Conservation (phyloP, 2,113 vertebrate species). For the Trogon melanurus region DNA sequence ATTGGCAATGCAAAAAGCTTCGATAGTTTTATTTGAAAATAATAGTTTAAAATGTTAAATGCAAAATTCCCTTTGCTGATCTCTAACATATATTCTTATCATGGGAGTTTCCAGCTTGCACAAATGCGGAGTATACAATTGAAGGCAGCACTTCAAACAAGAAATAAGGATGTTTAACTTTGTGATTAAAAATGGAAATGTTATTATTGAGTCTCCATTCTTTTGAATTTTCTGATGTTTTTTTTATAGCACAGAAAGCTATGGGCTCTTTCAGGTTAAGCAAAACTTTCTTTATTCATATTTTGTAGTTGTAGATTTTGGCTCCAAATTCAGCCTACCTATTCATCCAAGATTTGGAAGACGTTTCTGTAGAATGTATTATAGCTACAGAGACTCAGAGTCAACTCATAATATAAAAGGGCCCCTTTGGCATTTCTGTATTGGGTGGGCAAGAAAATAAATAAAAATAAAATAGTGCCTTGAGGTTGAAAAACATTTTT, state of each 20-base stretch:
- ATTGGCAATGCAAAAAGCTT: neutral
- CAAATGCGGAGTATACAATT: neutral
- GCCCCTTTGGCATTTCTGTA: neutral
- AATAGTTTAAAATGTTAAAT: neutral
- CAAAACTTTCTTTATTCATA: slow-evolving; percentile 29
- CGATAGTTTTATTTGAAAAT: neutral
- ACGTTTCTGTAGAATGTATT: neutral
- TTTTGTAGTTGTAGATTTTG: slow-evolving; percentile 45
- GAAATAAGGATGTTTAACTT: slow-evolving; percentile 40
- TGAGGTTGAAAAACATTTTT: neutral
- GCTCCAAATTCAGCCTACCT: slow-evolving; percentile 51
- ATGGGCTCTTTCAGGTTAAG: neutral
- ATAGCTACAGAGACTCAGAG: neutral
- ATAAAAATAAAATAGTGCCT: neutral
- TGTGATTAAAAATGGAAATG: slow-evolving; percentile 36
- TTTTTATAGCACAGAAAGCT: neutral
- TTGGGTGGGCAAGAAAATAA: neutral
- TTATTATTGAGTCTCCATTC: neutral
- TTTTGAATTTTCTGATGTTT: slow-evolving; percentile 22
- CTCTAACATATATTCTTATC: neutral
- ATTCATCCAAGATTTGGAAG: slow-evolving; percentile 42
- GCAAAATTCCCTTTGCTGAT: neutral
- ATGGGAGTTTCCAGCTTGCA: neutral
- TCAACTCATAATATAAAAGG: neutral
- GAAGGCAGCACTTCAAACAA: slow-evolving; percentile 38